phyloP scores from a whole-genome alignment of 2,888 invertebrate genomes.

The Oxyteleia sp. region DNA sequence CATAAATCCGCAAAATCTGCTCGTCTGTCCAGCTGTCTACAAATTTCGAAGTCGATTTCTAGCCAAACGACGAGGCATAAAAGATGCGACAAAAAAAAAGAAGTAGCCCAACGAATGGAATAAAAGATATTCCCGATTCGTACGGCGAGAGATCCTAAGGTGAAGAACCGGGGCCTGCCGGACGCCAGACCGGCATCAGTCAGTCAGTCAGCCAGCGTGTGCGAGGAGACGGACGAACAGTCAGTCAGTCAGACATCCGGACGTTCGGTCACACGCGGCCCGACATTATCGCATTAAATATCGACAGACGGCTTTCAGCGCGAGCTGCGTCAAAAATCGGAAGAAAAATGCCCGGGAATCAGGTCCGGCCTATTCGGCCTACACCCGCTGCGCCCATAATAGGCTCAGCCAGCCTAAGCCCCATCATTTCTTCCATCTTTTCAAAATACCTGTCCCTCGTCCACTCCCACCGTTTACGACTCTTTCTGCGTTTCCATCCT shows the following conservation, averaged over 20 bases:
- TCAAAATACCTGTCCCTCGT: slow-evolving; percentile 65
- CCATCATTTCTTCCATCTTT: slow-evolving; percentile 76
- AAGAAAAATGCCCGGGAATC: slow-evolving; percentile 80
- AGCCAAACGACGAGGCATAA: neutral
- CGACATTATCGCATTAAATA: slow-evolving; percentile 86
- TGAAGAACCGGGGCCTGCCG: slow-evolving; percentile 67
- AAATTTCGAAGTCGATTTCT: slow-evolving; percentile 33
- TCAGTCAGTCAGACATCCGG: slow-evolving; percentile 76
- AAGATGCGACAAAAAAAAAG: slow-evolving; percentile 10
- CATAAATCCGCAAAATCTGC: slow-evolving; percentile 25
- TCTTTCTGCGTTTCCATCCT: slow-evolving; percentile 30
- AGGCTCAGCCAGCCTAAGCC: slow-evolving; percentile 84
- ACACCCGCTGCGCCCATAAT: slow-evolving; percentile 85
- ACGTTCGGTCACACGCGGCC: slow-evolving; percentile 83
- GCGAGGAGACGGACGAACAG: slow-evolving; percentile 76
- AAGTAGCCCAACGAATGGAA: slow-evolving; percentile 19
- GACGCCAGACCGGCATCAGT: slow-evolving; percentile 80
- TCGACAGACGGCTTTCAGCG: slow-evolving; percentile 86
- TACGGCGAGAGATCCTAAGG: slow-evolving; percentile 31
- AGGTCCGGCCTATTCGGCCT: slow-evolving; percentile 69
- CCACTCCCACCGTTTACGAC: slow-evolving; percentile 47
- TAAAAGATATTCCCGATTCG: slow-evolving; percentile 33
- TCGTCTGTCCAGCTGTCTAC: slow-evolving; percentile 28
- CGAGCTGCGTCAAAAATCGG: slow-evolving; percentile 76
- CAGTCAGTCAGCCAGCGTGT: slow-evolving; percentile 79